A percentile compares a stretch with the other conserved stretches of the same genome.
Conservation (phyloP, 2,888 invertebrate genomes). For the Eumacrocentrus americanus region DNA sequence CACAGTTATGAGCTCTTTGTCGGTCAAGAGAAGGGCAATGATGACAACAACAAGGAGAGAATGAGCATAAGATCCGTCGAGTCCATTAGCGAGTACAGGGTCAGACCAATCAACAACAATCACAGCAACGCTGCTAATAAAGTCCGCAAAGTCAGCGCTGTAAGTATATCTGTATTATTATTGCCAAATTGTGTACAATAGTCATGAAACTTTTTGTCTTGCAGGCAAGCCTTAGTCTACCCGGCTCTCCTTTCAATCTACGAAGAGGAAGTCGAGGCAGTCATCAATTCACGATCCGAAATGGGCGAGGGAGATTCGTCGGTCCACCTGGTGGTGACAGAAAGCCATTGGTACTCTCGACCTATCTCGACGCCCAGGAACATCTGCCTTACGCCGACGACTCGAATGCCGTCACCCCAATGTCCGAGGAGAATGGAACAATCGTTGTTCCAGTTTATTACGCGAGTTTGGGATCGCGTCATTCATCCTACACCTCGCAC, state of each 20-base stretch:
- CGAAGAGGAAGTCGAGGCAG: slow-evolving; percentile 89
- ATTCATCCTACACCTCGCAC: slow-evolving; percentile 95
- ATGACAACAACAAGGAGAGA: slow-evolving; percentile 89
- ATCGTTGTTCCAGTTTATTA: slow-evolving; percentile 92
- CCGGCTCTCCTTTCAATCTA: slow-evolving; percentile 94
- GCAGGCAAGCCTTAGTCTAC: slow-evolving; percentile 95
- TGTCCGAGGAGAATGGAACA: slow-evolving; percentile 97
- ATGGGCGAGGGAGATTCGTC: slow-evolving; percentile 78
- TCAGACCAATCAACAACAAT: slow-evolving; percentile 57
- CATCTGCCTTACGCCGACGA: slow-evolving; percentile 97
- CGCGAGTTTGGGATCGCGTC: slow-evolving; percentile 83
- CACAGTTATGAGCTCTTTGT: slow-evolving; percentile 92
- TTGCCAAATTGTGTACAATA: not conserved
- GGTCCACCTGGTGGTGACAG: slow-evolving; percentile 84
- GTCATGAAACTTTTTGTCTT: slow-evolving; percentile 43
- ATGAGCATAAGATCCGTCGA: slow-evolving; percentile 89
- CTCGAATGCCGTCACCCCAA: slow-evolving; percentile 95
- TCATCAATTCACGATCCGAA: slow-evolving; percentile 89
- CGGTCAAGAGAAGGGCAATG: slow-evolving; percentile 85
- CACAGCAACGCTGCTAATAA: slow-evolving; percentile 65
- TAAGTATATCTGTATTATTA: slow-evolving; percentile 62
- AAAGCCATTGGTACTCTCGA: slow-evolving; percentile 91
- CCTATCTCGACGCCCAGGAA: slow-evolving; percentile 92
- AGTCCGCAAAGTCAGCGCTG: slow-evolving; percentile 92
- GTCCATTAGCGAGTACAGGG: slow-evolving; percentile 84